A percentile compares a stretch with the other conserved stretches of the same genome.
These are phyloP conservation scores for Vulpes ferrilata DNA, from an alignment of 2,113 vertebrate genomes.

Conservation along the genomic window DNA sequence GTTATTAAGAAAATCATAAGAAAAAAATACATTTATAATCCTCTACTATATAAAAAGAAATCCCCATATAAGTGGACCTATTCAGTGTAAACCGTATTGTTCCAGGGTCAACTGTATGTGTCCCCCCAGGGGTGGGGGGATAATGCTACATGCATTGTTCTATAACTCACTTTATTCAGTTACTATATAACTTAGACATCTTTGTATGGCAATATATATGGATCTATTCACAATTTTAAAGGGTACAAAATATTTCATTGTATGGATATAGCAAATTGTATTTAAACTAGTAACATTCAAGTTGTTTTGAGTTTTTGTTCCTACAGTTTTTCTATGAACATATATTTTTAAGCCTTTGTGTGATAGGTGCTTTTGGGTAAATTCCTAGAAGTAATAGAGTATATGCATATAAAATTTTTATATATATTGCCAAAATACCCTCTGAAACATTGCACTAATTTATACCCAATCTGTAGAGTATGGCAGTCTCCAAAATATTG, in stretches of 20 bases:
- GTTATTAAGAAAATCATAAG: neutral
- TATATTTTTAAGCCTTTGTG: conserved; percentile 2
- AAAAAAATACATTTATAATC: neutral
- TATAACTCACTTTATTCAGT: neutral
- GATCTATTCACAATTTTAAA: neutral
- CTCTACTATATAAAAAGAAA: neutral
- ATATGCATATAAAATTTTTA: neutral
- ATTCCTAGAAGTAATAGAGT: neutral
- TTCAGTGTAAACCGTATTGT: neutral
- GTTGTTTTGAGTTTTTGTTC: neutral
- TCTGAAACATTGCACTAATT: neutral
- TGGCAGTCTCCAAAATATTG: neutral
- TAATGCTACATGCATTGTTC: neutral
- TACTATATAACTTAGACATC: neutral
- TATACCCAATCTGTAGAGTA: neutral
- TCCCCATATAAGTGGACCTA: neutral
- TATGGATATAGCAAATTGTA: neutral
- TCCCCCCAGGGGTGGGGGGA: neutral
- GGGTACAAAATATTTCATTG: neutral
- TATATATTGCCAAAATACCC: neutral
- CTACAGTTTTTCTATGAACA: neutral
- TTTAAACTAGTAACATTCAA: neutral
- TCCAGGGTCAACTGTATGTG: neutral
- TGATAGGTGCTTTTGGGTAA: neutral
- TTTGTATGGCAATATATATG: neutral